Conservation (phyloP, 2,797 vertebrate genomes). For the Oreochromis mossambicus region DNA sequence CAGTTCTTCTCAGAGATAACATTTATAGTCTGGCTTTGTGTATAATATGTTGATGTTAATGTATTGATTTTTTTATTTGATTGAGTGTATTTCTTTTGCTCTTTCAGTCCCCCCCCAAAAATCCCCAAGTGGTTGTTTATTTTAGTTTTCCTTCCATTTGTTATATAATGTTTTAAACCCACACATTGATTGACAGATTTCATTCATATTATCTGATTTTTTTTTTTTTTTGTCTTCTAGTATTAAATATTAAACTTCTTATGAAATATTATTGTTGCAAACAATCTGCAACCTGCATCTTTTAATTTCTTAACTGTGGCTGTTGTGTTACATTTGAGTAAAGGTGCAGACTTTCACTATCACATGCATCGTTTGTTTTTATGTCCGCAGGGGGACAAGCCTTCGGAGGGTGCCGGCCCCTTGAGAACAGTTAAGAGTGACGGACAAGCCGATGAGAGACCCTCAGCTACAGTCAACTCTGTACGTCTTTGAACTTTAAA, state of each 20-base stretch:
- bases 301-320: neutral
- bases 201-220: neutral
- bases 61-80: neutral
- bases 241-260: neutral
- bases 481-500: conserved; percentile 66
- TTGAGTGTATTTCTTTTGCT: neutral
- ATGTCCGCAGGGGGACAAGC: conserved; percentile 82
- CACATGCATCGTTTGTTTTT: neutral
- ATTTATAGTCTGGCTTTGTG: neutral
- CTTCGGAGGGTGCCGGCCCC: conserved; percentile 81
- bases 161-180: neutral
- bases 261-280: neutral
- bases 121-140: neutral
- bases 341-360: neutral
- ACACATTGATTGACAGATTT: neutral
- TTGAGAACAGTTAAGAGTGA: conserved; percentile 89
- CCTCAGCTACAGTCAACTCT: conserved; percentile 78
- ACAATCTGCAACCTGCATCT: neutral
- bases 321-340: neutral
- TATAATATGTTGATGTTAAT: neutral
- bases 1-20: neutral
- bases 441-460: conserved; percentile 87
- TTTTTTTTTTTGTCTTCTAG: neutral
- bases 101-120: neutral
- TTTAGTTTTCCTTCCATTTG: neutral